These are phyloP conservation scores for Chromoteleia sp. DNA, from an alignment of 2,888 invertebrate genomes.

Conservation along the genomic window DNA sequence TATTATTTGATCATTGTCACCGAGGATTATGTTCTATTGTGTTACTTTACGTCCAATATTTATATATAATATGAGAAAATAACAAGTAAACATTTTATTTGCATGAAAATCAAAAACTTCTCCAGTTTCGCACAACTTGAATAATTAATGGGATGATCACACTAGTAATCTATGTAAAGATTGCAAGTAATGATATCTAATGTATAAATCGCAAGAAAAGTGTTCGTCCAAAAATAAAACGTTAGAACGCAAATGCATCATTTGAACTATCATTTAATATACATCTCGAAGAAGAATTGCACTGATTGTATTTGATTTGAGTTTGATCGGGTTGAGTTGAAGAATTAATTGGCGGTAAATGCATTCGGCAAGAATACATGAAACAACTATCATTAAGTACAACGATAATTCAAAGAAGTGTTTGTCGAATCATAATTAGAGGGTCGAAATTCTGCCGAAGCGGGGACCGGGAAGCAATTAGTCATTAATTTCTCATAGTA, in stretches of 20 bases:
- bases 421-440: constrained; percentile 45
- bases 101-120: constrained; percentile 4
- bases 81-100: neutral
- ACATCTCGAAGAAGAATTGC: constrained; percentile 14
- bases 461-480: constrained; percentile 1
- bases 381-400: constrained; percentile 59
- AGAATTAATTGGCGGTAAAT: constrained; percentile 42
- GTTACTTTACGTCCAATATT: constrained; percentile 46
- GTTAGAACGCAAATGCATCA: neutral
- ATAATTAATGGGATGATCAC: constrained; percentile 30
- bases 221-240: constrained; percentile 3
- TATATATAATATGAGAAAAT: constrained; percentile 25
- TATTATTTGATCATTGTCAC: constrained; percentile 53
- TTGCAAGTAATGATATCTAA: too few relatives aligned
- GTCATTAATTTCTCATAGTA: neutral
- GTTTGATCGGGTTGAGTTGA: constrained; percentile 40
- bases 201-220: constrained; percentile 8
- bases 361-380: constrained; percentile 54
- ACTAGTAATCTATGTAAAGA: too few relatives aligned
- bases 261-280: constrained; percentile 7
- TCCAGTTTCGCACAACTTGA: constrained; percentile 32
- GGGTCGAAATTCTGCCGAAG: constrained; percentile 23
- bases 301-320: constrained; percentile 38
- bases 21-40: constrained; percentile 31
- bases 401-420: constrained; percentile 38